Conservation (phyloP, 2,888 invertebrate genomes). For the Parelbella ahira region DNA sequence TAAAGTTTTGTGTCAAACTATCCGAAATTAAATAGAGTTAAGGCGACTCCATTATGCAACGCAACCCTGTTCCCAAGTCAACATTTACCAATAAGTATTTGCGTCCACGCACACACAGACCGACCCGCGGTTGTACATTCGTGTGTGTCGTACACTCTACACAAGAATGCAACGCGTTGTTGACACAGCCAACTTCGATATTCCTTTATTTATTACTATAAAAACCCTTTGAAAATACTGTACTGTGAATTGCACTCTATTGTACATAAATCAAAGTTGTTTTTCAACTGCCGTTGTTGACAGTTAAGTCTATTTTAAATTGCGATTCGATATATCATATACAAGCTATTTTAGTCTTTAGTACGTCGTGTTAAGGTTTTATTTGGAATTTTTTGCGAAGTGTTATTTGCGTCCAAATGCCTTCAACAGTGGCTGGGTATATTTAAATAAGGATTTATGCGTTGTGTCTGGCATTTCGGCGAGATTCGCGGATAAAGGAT, state of each 20-base stretch:
- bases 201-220: constrained; percentile 80
- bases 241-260: constrained; percentile 36
- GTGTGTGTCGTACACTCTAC: constrained; percentile 59
- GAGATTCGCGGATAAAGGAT: constrained; percentile 74
- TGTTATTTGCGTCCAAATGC: constrained; percentile 18
- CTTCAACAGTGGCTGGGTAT: constrained; percentile 50
- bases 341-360: constrained; percentile 29
- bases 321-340: constrained; percentile 32
- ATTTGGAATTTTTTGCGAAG: not conserved
- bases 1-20: too few relatives aligned
- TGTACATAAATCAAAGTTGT: accelerated
- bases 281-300: constrained; percentile 25
- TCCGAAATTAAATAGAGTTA: too few relatives aligned
- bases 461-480: constrained; percentile 77
- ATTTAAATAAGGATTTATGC: constrained; percentile 81
- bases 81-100: constrained; percentile 78
- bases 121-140: constrained; percentile 25
- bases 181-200: constrained; percentile 80
- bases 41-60: constrained; percentile 26
- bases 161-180: constrained; percentile 80
- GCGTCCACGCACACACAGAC: constrained; percentile 57
- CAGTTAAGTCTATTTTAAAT: constrained; percentile 3
- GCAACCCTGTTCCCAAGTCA: constrained; percentile 59
- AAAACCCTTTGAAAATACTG: constrained; percentile 54
- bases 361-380: not conserved